A percentile compares a stretch with the other conserved stretches of the same genome.
phyloP scores from a whole-genome alignment of 92 coral and sea anemone species.

The Palythoa grandis region DNA sequence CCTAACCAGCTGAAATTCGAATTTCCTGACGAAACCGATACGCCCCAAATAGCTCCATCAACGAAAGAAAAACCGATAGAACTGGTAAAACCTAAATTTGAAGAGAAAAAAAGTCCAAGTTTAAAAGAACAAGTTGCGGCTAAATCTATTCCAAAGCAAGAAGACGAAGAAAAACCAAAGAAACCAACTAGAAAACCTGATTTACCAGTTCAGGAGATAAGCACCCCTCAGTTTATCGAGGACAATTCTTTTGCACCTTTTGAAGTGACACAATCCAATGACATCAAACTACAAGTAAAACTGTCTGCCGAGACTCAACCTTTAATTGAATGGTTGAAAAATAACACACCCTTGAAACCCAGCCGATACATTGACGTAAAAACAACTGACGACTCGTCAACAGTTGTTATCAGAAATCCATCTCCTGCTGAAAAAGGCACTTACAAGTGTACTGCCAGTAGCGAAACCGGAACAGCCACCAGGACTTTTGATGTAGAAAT shows the following conservation, averaged over 20 bases:
- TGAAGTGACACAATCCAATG: constrained; percentile 78
- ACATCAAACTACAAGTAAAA: constrained; percentile 65
- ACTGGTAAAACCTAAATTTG: neutral
- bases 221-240: constrained; percentile 3
- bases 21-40: constrained; percentile 25
- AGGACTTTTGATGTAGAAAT: constrained; percentile 76
- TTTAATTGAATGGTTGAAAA: constrained; percentile 48
- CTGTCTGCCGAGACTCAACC: constrained; percentile 72
- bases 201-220: constrained; percentile 5
- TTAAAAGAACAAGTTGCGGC: neutral
- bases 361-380: constrained; percentile 47
- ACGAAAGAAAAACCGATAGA: constrained; percentile 2
- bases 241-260: constrained; percentile 50
- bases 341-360: constrained; percentile 57
- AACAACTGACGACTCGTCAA: constrained; percentile 11
- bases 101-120: neutral
- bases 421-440: constrained; percentile 39
- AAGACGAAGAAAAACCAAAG: neutral
- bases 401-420: constrained; percentile 22
- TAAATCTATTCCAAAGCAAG: neutral
- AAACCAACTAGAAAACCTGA: neutral
- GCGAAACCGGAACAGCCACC: constrained; percentile 53
- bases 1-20: constrained; percentile 3
- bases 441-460: constrained; percentile 48
- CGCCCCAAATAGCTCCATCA: neutral